Base-by-base conservation (phyloP, 1,140 invertebrate species). In the Pentalonia nigronervosa region DNA sequence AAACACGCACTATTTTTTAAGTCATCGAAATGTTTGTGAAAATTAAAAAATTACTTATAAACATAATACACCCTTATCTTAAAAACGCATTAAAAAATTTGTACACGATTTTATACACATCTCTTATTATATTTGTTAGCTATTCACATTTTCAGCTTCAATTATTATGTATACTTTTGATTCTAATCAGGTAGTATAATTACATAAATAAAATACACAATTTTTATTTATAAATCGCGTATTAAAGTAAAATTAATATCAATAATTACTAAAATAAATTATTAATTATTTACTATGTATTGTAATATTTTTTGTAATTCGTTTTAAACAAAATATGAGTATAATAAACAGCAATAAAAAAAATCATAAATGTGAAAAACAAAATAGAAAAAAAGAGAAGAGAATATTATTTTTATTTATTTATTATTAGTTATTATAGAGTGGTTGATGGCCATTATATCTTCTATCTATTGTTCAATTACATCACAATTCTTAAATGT, bases 1-100 rank as follows among this genome's bases (percentile, higher is more conserved):
- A 87, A 87, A 48, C 86, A 87, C 86, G 86, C 30, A 30, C 45
- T 20, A 47, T n/a, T 48, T 48, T 87, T 87, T 87, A 87, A 87
- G 47, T n/a, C 45, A 48, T 48, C 45, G 45, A 47, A 87, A 87
- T 17, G 21, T 45, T 45, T 84, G 23, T 41, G 7, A 87, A 48
- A 87, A 50, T 48, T n/a, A 87, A 87, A 87, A 87, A 87, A 48
- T 6, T 47, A 30, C 30, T 50, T 17, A 47, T n/a, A 48, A 87
- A 87, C 14, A 48, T 47, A 30, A 48, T 30, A 25, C 30, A 20
- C 30, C 14, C 14, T 76, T 48, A 87, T 87, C 86, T 87, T 48
- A 48, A 48, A 48, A 87, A 87, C 2, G 6, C 45, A 30, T n/a
- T 48, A 47, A 47, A 47, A 41, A 47, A 30, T 47, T 20, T 45